Conservation (phyloP, 1,140 invertebrate genomes). For the Mercenaria mercenaria region DNA sequence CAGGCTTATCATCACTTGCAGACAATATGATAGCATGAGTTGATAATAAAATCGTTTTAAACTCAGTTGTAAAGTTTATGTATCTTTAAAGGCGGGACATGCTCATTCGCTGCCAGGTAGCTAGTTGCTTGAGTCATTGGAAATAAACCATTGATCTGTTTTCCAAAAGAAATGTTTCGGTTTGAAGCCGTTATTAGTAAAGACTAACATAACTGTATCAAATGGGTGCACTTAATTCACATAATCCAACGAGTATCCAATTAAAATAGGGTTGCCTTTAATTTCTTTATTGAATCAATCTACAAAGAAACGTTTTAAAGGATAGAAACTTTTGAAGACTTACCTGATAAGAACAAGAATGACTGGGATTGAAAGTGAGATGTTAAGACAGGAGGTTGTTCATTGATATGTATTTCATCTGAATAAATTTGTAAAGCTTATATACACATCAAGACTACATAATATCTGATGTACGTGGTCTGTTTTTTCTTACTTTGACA, state of each 20-base stretch:
- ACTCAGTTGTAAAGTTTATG: too few relatives aligned
- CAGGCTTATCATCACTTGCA: too few relatives aligned
- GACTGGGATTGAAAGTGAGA: not conserved
- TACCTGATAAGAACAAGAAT: conserved; percentile 1
- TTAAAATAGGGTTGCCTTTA: not conserved
- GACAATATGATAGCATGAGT: too few relatives aligned
- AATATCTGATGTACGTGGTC: not conserved
- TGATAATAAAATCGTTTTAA: too few relatives aligned
- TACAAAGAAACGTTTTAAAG: conserved; percentile 18
- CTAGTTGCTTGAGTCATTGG: too few relatives aligned
- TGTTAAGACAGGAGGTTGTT: not conserved
- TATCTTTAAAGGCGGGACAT: too few relatives aligned
- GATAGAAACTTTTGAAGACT: not conserved
- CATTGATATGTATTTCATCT: not conserved
- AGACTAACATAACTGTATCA: not conserved
- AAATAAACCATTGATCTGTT: too few relatives aligned
- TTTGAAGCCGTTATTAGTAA: not conserved
- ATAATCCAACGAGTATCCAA: not conserved
- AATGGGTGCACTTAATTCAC: not conserved
- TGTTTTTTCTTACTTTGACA: not conserved
- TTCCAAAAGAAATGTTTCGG: not conserved
- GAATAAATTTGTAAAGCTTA: not conserved
- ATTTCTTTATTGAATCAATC: conserved; percentile 4
- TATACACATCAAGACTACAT: not conserved
- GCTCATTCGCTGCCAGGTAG: too few relatives aligned